phyloP scores from a whole-genome alignment of 2,888 invertebrate genomes.

The Mamestra brassicae region DNA sequence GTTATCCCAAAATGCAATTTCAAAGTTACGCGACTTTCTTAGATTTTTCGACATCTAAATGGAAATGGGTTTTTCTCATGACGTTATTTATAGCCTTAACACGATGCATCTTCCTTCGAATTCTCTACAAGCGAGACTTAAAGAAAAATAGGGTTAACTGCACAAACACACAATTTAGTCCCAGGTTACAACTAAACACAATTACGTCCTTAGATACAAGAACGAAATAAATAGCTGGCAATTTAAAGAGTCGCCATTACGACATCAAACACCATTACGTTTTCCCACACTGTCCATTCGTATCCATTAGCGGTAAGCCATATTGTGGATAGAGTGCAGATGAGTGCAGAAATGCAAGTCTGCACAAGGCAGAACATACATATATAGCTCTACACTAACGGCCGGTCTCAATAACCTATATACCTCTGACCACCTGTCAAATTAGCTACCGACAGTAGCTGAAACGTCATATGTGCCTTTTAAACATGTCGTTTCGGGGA shows the following conservation, averaged over 20 bases:
- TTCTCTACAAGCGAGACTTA: background rate
- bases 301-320: conserved; percentile 75
- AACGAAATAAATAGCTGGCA: conserved; percentile 63
- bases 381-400: too few species aligned
- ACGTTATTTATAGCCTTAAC: too few species aligned
- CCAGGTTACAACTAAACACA: conserved; percentile 49
- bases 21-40: background rate
- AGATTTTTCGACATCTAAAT: background rate
- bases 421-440: too few species aligned
- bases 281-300: conserved; percentile 76
- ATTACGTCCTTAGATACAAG: conserved; percentile 57
- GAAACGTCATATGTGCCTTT: too few species aligned
- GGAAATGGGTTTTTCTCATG: too few species aligned
- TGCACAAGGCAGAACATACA: background rate
- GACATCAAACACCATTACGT: conserved; percentile 78
- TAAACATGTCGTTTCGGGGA: too few species aligned
- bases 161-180: conserved; percentile 10
- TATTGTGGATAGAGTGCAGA: conserved; percentile 21
- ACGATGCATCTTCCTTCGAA: background rate
- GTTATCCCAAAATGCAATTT: background rate
- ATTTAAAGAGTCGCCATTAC: conserved; percentile 65
- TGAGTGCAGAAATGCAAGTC: conserved; percentile 26
- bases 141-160: conserved; percentile 3
- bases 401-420: too few species aligned
- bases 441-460: too few species aligned